Base-by-base conservation (phyloP, 2,113 vertebrate species). In the Hepsetus odoe region DNA sequence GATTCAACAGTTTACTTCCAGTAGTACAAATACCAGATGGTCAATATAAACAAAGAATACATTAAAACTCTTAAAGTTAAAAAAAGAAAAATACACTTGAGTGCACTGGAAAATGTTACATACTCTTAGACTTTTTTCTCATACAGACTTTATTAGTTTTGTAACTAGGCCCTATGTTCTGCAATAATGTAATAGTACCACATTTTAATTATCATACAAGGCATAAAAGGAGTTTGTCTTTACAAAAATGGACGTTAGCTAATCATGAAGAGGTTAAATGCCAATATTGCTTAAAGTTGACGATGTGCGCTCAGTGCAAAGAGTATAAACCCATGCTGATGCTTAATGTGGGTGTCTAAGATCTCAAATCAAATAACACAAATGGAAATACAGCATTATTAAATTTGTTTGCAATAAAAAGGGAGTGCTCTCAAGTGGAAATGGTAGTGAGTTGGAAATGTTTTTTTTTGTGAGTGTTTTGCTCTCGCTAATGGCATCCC, bases 361-460 rank as follows among this genome's bases (percentile, higher is more conserved):
- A 85, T 76, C 74, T 42, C 76, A 82, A 88, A 89, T 90, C 84
- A 81, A 89, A 91, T 76, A 84, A 84, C 81, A 77, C 82, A 77
- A 83, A 67, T 87, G 87, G 77, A 90, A 89, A 89, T 87, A 82
- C 85, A 83, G 58, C 53, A 64, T 72, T 49, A 88, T 88, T 86
- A 80, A 58, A 84, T 90, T 86, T 85, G 77, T 33, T 49, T 76
- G 83, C 26, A 73, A 78, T 80, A 44, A 86, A 1, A 65, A 83
- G 84, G 83, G 24, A 69, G 74, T 71, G 46, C 51, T 81, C 87
- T 88, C 72, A 70, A 83, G 83, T 86, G 79, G 81, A 81, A 85
- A 75, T 66, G 80, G 78, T 72, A 71, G 18, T 46, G 51, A 87
- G 86, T 82, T 83, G 69, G 83, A 90, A 87, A 83, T 55, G 5